phyloP scores from a whole-genome alignment of 2,888 invertebrate species.

The Mylabris sibirica region DNA sequence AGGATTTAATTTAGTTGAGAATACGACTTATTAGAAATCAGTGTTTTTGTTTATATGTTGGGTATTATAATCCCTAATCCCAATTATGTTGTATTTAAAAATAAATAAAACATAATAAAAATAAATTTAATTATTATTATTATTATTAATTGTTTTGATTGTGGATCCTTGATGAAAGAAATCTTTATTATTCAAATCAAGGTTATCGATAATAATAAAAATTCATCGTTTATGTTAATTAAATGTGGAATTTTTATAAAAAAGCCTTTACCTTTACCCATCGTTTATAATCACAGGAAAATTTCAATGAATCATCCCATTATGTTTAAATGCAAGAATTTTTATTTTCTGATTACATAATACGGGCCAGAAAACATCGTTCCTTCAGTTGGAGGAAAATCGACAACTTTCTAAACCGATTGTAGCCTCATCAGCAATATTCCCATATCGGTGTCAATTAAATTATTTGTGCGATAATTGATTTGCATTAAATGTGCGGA shows the following conservation, averaged over 20 bases:
- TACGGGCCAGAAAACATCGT: background rate
- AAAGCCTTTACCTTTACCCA: background rate
- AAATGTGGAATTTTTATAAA: background rate
- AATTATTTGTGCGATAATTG: background rate
- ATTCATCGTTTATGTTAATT: background rate
- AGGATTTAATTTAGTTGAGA: constrained; percentile 27
- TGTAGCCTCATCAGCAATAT: background rate
- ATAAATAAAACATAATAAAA: constrained; percentile 15
- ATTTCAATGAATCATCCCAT: background rate
- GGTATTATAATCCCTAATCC: constrained; percentile 15
- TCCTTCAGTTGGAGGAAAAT: background rate
- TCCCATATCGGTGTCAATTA: background rate
- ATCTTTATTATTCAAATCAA: background rate
- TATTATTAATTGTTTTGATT: constrained; percentile 17
- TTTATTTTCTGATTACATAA: background rate
- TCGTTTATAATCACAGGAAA: background rate
- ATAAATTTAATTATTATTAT: constrained; percentile 25
- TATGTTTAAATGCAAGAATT: background rate
- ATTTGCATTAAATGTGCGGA: constrained; percentile 6
- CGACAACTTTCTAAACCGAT: background rate
- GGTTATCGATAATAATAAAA: background rate
- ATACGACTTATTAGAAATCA: constrained; percentile 34
- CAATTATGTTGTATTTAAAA: constrained; percentile 27
- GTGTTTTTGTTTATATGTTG: constrained; percentile 21
- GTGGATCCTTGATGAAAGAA: constrained; percentile 10